A percentile compares a stretch with the other conserved stretches of the same genome.
Conservation (phyloP, 1,140 invertebrate species). For the Conus ventricosus region DNA sequence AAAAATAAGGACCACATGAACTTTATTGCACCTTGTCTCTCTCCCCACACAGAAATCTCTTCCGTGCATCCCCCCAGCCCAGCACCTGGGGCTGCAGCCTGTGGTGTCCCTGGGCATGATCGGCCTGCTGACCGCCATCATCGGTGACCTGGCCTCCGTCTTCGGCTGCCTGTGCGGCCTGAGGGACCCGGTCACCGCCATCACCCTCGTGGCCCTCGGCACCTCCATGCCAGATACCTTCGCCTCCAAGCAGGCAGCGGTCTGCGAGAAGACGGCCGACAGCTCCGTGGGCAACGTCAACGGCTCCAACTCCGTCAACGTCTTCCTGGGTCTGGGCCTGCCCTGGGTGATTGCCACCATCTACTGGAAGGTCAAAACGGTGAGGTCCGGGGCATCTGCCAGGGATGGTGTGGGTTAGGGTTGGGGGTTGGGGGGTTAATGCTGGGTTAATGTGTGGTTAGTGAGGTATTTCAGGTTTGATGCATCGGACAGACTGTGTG, state of each 20-base stretch:
- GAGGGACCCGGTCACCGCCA: slow-evolving; percentile 80
- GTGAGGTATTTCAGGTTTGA: no score
- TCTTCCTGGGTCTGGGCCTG: slow-evolving; percentile 82
- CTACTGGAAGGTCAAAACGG: slow-evolving; percentile 76
- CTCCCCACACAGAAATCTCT: slow-evolving; percentile 77
- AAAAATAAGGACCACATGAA: no score
- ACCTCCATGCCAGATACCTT: slow-evolving; percentile 84
- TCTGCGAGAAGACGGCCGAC: slow-evolving; percentile 76
- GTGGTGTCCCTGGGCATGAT: slow-evolving; percentile 79
- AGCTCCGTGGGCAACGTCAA: slow-evolving; percentile 78
- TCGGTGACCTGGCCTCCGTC: slow-evolving; percentile 81
- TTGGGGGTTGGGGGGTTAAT: no score
- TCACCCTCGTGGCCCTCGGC: slow-evolving; percentile 84
- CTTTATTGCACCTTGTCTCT: neutral
- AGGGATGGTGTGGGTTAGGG: no score
- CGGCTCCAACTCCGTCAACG: slow-evolving; percentile 79
- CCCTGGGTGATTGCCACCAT: slow-evolving; percentile 81
- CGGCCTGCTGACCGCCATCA: slow-evolving; percentile 80
- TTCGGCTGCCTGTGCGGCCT: slow-evolving; percentile 82
- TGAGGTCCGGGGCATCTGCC: neutral
- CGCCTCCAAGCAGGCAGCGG: slow-evolving; percentile 76
- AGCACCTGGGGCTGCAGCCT: slow-evolving; percentile 80
- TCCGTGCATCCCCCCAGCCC: slow-evolving; percentile 80
- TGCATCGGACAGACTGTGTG: no score
- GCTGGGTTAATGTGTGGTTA: no score